Conservation (phyloP, 2,113 vertebrate species). For the Toxotes chatareus region DNA sequence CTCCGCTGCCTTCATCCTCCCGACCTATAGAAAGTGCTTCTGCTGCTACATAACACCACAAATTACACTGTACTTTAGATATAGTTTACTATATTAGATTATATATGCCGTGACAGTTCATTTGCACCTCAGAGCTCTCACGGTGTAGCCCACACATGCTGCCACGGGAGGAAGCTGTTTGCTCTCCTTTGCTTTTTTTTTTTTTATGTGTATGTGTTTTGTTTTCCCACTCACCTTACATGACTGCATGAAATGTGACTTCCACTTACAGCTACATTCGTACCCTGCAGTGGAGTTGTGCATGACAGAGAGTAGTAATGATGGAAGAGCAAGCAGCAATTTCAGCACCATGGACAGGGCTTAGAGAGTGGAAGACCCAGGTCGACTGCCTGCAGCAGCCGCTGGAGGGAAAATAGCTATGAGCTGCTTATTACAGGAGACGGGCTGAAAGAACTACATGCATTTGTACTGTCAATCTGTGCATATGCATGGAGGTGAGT, state of each 20-base stretch:
- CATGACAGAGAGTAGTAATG: constrained; percentile 40
- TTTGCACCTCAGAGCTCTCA: not conserved
- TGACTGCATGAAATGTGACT: constrained; percentile 4
- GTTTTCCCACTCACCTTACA: constrained; percentile 9
- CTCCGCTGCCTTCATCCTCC: constrained; percentile 26
- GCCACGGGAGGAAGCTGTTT: constrained; percentile 18
- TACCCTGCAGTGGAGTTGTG: constrained; percentile 16
- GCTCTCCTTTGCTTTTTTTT: not conserved
- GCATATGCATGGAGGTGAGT: not conserved
- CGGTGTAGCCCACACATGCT: constrained; percentile 16
- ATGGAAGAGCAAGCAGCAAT: constrained; percentile 35
- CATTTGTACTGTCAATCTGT: constrained; percentile 1
- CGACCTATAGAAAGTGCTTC: not conserved
- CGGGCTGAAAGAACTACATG: not conserved
- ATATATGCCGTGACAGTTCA: not conserved
- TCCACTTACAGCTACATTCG: constrained; percentile 4
- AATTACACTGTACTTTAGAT: not conserved
- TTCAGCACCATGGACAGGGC: constrained; percentile 78
- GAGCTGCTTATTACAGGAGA: constrained; percentile 37
- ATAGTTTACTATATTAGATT: constrained; percentile 1
- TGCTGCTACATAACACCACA: not conserved
- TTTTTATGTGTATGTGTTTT: not conserved
- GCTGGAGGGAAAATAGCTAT: constrained; percentile 22
- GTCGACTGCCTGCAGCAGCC: constrained; percentile 12
- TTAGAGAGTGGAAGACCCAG: constrained; percentile 3